phyloP scores from a whole-genome alignment of 2,797 vertebrate genomes.

The Oryzias sinensis region DNA sequence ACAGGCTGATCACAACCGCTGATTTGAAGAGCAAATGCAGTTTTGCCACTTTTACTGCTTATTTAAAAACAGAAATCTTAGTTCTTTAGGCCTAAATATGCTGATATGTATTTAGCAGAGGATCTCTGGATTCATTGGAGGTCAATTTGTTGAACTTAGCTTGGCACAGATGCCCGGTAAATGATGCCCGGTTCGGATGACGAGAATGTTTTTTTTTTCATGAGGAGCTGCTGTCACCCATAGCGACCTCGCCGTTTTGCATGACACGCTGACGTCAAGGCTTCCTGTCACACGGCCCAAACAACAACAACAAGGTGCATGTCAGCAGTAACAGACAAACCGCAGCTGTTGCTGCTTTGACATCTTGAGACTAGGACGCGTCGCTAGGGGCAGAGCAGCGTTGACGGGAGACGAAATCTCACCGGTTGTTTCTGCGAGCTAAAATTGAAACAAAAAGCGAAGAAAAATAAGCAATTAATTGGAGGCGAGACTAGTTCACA shows the following conservation, averaged over 20 bases:
- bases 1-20: no score
- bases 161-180: background rate
- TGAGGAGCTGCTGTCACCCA: slow-evolving; percentile 32
- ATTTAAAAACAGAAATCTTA: no score
- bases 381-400: background rate
- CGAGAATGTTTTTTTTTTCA: slow-evolving; percentile 40
- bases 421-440: background rate
- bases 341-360: slow-evolving; percentile 29
- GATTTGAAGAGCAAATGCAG: no score
- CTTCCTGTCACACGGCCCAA: slow-evolving; percentile 58
- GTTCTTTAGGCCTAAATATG: no score
- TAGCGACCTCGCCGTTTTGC: slow-evolving; percentile 19
- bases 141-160: background rate
- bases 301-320: slow-evolving; percentile 24
- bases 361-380: slow-evolving; percentile 2
- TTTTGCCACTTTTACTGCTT: no score
- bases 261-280: slow-evolving; percentile 44
- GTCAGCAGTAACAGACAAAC: slow-evolving; percentile 16
- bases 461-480: background rate
- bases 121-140: no score
- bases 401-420: background rate
- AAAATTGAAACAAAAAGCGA: background rate
- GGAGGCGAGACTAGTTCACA: background rate
- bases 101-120: no score
- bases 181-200: slow-evolving; percentile 15